These are phyloP conservation scores for Bombus superbus DNA, from an alignment of 1,140 invertebrate genomes.

Conservation along the genomic window DNA sequence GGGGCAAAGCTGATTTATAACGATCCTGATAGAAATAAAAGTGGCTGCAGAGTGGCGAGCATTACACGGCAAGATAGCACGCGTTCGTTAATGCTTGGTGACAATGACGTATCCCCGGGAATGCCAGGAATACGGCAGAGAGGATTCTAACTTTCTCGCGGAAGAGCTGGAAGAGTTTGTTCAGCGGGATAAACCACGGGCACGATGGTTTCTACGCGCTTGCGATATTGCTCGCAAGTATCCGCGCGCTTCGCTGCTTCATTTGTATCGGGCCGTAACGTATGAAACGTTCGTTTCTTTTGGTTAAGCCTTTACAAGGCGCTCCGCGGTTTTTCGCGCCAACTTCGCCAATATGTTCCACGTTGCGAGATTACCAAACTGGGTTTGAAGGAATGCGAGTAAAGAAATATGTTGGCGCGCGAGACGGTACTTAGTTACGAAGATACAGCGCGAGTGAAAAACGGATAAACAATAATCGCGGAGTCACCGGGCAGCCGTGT, in stretches of 20 bases:
- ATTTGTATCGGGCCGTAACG: not conserved
- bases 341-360: too few relatives aligned
- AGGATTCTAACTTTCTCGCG: constrained; percentile 31
- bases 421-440: too few relatives aligned
- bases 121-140: constrained; percentile 52
- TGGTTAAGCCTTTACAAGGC: not conserved
- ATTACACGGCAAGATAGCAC: constrained; percentile 66
- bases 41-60: constrained; percentile 32
- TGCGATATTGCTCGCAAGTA: not conserved
- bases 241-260: not conserved
- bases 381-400: too few relatives aligned
- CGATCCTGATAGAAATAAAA: constrained; percentile 76
- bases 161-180: not conserved
- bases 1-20: constrained; percentile 77
- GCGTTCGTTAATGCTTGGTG: constrained; percentile 68
- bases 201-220: not conserved
- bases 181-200: not conserved
- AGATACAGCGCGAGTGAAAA: too few relatives aligned
- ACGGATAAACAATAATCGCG: too few relatives aligned
- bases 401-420: too few relatives aligned
- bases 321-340: not conserved
- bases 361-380: too few relatives aligned
- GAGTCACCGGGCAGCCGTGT: too few relatives aligned
- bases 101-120: constrained; percentile 77
- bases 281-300: constrained; percentile 4